Base-by-base conservation (phyloP, 2,888 invertebrate genomes). In the Proisotoma minuta region DNA sequence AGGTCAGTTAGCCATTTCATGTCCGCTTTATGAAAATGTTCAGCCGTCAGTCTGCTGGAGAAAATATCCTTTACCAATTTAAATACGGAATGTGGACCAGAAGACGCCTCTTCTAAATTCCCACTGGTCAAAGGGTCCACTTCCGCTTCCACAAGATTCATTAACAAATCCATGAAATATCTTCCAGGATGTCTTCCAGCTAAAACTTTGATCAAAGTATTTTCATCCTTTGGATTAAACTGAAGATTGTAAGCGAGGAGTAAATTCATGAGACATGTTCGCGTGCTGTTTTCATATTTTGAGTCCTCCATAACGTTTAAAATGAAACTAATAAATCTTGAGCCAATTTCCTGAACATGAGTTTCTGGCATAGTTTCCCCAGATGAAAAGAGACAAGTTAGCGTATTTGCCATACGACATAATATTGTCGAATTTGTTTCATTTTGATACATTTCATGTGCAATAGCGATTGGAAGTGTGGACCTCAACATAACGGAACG, bases 211-310 rank as follows among this genome's bases (percentile, higher is more conserved):
- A 62, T 29, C 3, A 65, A 48, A 23, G 57, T 26, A 28, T 65
- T 65, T 23, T 65, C 65, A 3, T 39, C 52, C 54, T 39, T 22
- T 10, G 39, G 43, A 3, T 12, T 53, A 47, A 65, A 65, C 22
- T 65, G 65, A 4, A 65, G 65, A 53, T 65, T 65, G 53, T 40
- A 65, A 2, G 65, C 65, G 8, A 65, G 53, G 29, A 65, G 24
- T 1, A 65, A 50, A 26, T 62, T 65, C 10, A 62, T 53, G 27
- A 62, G 43, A 4, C 15, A 34, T 0, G 57, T 2, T 8, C 53
- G 51, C 8, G 47, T 40, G 12, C 53, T 53, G 12, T 65, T 58
- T 1, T 59, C 29, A 8, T 59, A 4, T n/a, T 12, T 51, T 0
- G 34, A 26, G 23, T 60, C 57, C 18, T 65, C 65, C 1, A 65